Conservation (phyloP, 2,113 vertebrate species). For the Lontra canadensis region DNA sequence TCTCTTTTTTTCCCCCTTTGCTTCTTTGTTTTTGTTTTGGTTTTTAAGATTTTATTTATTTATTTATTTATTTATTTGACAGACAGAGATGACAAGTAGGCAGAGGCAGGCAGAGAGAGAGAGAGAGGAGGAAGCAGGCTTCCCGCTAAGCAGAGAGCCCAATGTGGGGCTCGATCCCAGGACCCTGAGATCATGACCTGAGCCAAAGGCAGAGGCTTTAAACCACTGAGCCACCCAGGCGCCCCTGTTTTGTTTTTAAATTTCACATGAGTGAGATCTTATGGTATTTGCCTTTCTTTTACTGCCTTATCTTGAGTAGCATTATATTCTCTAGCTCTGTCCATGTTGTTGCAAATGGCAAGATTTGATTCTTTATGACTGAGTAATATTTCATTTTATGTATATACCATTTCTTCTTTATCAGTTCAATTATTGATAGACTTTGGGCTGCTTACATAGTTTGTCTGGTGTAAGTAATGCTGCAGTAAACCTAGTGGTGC, state of each 20-base stretch:
- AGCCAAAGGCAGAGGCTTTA: too few species aligned
- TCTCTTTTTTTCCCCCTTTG: not conserved
- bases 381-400: not conserved
- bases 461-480: not conserved
- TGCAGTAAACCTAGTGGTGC: not conserved
- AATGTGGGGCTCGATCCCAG: too few species aligned
- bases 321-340: not conserved
- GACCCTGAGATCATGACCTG: too few species aligned
- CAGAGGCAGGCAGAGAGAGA: too few species aligned
- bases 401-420: not conserved
- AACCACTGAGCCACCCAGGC: too few species aligned
- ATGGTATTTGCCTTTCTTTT: not conserved
- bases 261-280: not conserved
- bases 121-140: too few species aligned
- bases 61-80: too few species aligned
- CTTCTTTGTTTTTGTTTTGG: not conserved
- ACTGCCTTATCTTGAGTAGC: not conserved
- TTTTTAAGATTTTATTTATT: too few species aligned
- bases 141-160: too few species aligned
- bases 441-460: not conserved
- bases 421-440: not conserved
- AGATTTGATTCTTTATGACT: not conserved
- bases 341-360: not conserved
- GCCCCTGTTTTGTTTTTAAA: not conserved
- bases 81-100: too few species aligned